phyloP scores from a whole-genome alignment of 1,140 invertebrate genomes.

The Macrobrachium nipponense region DNA sequence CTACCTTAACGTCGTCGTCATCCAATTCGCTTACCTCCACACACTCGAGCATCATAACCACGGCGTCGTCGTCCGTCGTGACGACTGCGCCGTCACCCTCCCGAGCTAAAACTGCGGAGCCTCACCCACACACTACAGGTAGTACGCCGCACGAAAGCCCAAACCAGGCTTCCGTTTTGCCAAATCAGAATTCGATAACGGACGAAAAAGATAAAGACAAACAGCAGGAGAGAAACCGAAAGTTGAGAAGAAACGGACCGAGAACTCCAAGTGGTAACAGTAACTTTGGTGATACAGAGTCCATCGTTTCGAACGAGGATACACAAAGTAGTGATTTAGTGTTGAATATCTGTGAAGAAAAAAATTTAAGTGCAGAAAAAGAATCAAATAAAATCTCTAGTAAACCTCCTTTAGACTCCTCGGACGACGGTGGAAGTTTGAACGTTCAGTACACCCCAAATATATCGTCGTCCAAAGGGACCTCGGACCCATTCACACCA shows the following conservation, averaged over 20 bases:
- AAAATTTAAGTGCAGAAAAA: slow-evolving; percentile 59
- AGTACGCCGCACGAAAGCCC: slow-evolving; percentile 27
- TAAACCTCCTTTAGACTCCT: slow-evolving; percentile 55
- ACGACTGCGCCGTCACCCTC: slow-evolving; percentile 25
- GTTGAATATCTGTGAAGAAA: slow-evolving; percentile 63
- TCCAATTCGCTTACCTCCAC: slow-evolving; percentile 27
- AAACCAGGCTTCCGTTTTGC: slow-evolving; percentile 34
- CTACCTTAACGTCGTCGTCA: slow-evolving; percentile 22
- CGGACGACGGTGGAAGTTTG: slow-evolving; percentile 53
- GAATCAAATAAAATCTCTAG: slow-evolving; percentile 54
- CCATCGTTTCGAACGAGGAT: slow-evolving; percentile 59
- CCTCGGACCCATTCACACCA: slow-evolving; percentile 53
- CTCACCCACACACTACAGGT: slow-evolving; percentile 11
- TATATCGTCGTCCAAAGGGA: slow-evolving; percentile 21
- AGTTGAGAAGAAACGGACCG: slow-evolving; percentile 51
- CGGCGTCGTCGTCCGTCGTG: slow-evolving; percentile 41
- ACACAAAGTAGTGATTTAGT: slow-evolving; percentile 56
- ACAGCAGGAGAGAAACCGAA: slow-evolving; percentile 49
- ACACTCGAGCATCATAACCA: slow-evolving; percentile 9
- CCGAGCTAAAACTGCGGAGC: slow-evolving; percentile 37
- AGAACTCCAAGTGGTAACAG: slow-evolving; percentile 61
- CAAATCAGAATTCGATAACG: slow-evolving; percentile 21
- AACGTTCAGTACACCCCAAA: slow-evolving; percentile 60
- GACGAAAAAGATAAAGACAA: slow-evolving; percentile 54
- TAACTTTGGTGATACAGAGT: slow-evolving; percentile 60